Percentiles rank a stretch among this genome's conserved stretches.
Evolutionary conservation across 2,797 vertebrate genomes (phyloP).

Genomic region (Sebastolobus alascanus): DNA sequence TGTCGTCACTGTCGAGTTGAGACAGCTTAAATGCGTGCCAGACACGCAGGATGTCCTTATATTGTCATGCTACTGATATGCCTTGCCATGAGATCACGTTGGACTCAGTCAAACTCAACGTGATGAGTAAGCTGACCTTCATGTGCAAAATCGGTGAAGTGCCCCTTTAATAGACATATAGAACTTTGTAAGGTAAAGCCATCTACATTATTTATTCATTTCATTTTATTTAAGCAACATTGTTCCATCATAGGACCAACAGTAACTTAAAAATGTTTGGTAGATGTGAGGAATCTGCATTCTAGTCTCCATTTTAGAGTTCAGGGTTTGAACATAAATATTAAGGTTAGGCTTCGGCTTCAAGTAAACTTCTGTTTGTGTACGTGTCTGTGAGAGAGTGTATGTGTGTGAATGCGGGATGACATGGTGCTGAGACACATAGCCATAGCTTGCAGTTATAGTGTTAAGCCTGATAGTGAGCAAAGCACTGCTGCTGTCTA

Average conservation of each 20-base stretch:
- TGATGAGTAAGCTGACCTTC: not conserved
- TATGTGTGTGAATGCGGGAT: not conserved
- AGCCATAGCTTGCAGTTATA: conserved; percentile 30
- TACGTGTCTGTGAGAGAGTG: conserved; percentile 1
- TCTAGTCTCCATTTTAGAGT: conserved; percentile 9
- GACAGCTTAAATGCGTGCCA: not conserved
- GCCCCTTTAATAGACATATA: not conserved
- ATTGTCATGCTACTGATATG: not conserved
- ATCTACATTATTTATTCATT: not conserved
- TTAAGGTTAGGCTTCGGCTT: conserved; percentile 36
- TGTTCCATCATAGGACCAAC: not conserved
- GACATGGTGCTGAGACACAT: conserved; percentile 35
- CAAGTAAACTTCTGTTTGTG: conserved; percentile 35
- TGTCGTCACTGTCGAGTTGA: too few species aligned
- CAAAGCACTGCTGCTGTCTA: conserved; percentile 42
- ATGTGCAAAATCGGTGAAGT: not conserved
- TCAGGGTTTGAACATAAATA: conserved; percentile 38
- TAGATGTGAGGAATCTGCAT: not conserved
- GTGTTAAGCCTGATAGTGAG: conserved; percentile 36
- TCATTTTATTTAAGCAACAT: not conserved
- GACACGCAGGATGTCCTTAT: not conserved
- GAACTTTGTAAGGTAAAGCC: not conserved
- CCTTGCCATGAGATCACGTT: too few species aligned
- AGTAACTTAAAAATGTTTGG: not conserved
- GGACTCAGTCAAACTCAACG: not conserved